Conservation (phyloP, 2,113 vertebrate species). For the Azemiops feae region DNA sequence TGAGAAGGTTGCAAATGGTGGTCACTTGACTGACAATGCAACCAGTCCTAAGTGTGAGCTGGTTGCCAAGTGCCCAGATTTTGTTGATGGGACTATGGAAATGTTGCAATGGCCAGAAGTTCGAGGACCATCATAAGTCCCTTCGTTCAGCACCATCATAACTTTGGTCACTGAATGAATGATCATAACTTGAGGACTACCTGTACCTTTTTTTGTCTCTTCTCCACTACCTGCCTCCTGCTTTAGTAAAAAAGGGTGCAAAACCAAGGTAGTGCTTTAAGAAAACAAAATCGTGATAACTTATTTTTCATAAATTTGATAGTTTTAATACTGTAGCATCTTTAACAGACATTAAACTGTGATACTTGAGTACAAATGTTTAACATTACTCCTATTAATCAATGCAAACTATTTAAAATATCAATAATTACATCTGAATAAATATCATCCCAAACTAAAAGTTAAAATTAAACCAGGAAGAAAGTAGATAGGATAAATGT, state of each 20-base stretch:
- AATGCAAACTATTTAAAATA: neutral
- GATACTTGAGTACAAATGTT: neutral
- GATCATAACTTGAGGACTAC: neutral
- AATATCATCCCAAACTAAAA: neutral
- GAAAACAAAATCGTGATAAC: neutral
- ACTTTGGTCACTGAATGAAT: neutral
- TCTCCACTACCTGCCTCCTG: neutral
- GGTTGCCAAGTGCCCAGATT: neutral
- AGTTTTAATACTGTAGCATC: neutral
- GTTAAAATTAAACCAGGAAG: neutral
- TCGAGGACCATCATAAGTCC: neutral
- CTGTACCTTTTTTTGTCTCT: neutral
- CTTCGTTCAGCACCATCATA: neutral
- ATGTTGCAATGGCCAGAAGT: neutral
- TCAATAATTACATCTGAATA: neutral
- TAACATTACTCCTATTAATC: neutral
- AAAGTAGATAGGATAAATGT: neutral
- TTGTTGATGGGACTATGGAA: neutral
- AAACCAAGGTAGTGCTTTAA: neutral
- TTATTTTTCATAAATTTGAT: neutral
- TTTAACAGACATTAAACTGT: neutral
- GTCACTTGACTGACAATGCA: neutral
- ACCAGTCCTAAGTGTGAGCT: neutral
- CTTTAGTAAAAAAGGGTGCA: neutral
- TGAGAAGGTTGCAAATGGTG: neutral